A percentile compares a stretch with the other conserved stretches of the same genome.
Conservation (phyloP, 2,797 vertebrate species). For the Sebastes variabilis region DNA sequence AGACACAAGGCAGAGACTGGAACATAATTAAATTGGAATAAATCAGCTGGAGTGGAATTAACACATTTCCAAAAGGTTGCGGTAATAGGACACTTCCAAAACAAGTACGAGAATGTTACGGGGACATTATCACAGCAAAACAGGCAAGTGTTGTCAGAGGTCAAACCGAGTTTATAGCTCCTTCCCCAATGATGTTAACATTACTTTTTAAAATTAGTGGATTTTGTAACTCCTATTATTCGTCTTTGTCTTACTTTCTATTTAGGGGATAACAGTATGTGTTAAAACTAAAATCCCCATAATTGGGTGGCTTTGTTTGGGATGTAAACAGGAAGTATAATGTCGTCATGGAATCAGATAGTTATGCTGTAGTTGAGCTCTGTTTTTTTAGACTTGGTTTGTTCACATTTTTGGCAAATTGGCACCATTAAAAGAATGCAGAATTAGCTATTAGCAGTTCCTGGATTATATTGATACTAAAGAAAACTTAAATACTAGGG, state of each 20-base stretch:
- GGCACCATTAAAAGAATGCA: not conserved
- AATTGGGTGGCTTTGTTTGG: not conserved
- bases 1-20: not conserved
- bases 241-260: not conserved
- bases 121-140: not conserved
- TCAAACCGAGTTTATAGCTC: not conserved
- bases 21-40: constrained; percentile 1
- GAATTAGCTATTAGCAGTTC: no score
- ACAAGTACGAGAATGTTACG: not conserved
- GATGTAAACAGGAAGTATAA: not conserved
- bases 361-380: not conserved
- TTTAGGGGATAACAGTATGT: not conserved
- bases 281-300: not conserved
- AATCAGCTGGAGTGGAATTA: constrained; percentile 6
- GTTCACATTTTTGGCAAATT: not conserved
- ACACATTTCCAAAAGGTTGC: constrained; percentile 9
- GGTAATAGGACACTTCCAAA: not conserved
- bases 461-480: not conserved
- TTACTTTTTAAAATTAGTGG: not conserved
- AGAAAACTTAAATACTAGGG: not conserved
- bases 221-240: not conserved
- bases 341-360: not conserved
- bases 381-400: not conserved
- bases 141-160: not conserved
- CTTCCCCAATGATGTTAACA: not conserved